These are phyloP conservation scores for Palythoa caribaeorum DNA, from an alignment of 92 coral and sea anemone genomes.

Conservation along the genomic window DNA sequence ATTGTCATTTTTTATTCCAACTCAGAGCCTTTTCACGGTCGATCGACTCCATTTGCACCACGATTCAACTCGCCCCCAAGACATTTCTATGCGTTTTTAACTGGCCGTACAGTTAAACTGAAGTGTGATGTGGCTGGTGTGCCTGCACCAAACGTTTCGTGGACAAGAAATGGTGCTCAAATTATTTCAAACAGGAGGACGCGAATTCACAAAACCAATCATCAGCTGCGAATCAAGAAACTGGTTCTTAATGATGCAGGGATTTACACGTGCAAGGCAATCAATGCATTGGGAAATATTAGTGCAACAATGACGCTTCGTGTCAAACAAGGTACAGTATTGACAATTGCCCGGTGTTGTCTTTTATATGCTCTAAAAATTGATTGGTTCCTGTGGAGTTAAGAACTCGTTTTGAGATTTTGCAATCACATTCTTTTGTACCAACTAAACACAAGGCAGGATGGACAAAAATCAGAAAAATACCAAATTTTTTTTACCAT, in stretches of 20 bases:
- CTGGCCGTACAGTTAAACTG: constrained; percentile 6
- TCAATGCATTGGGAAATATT: constrained; percentile 23
- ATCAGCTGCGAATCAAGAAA: constrained; percentile 20
- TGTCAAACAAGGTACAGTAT: constrained; percentile 26
- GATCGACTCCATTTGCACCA: constrained; percentile 20
- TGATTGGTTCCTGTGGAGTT: background rate
- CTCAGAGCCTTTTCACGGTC: background rate
- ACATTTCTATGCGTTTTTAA: background rate
- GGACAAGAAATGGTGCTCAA: constrained; percentile 10
- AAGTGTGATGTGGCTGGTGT: constrained; percentile 7
- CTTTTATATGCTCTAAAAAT: no score
- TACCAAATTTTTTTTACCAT: no score
- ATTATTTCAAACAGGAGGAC: background rate
- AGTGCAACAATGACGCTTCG: constrained; percentile 14
- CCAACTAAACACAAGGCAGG: no score
- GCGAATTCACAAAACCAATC: background rate
- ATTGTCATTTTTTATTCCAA: background rate
- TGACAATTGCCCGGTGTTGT: background rate
- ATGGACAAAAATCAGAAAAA: no score
- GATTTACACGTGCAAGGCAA: constrained; percentile 12
- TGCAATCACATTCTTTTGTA: no score
- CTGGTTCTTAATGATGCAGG: constrained; percentile 9
- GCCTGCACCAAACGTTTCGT: constrained; percentile 20
- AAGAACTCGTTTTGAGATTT: background rate
- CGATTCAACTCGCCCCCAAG: constrained; percentile 17